phyloP scores from a whole-genome alignment of 2,888 invertebrate species.

The Eupithecia pulchellata region DNA sequence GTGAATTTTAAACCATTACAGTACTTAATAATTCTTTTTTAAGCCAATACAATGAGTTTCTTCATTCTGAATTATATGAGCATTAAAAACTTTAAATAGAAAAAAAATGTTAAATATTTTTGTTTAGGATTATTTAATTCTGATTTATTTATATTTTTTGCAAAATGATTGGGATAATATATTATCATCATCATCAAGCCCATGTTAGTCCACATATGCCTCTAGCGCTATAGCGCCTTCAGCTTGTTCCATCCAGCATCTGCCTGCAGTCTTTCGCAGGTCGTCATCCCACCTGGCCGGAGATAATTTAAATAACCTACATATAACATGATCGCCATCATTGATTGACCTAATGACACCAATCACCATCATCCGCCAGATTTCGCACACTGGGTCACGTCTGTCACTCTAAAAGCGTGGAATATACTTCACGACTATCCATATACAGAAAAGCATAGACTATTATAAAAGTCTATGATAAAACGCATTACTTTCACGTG shows the following conservation, averaged over 20 bases:
- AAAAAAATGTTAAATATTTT: too few relatives aligned
- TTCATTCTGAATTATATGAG: background rate
- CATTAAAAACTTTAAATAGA: background rate
- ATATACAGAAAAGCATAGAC: background rate
- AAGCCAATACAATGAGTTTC: background rate
- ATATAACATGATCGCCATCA: background rate
- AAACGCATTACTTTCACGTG: background rate
- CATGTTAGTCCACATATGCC: too few relatives aligned
- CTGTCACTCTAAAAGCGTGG: background rate
- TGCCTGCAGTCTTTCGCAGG: too few relatives aligned
- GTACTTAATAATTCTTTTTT: background rate
- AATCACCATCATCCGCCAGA: background rate
- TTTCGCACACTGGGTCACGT: background rate
- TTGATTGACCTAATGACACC: background rate
- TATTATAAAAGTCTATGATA: background rate
- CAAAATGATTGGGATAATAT: too few relatives aligned
- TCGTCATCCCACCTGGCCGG: too few relatives aligned
- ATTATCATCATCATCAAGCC: too few relatives aligned
- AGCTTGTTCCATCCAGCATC: too few relatives aligned
- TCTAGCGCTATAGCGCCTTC: too few relatives aligned
- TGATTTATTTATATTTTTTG: too few relatives aligned
- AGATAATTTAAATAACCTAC: too few relatives aligned
- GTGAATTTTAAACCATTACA: too few relatives aligned
- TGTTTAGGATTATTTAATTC: too few relatives aligned
- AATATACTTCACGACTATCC: background rate